Evolutionary conservation across 2,113 vertebrate species (phyloP).

Genomic region (Thalassarche chlororhynchos): DNA sequence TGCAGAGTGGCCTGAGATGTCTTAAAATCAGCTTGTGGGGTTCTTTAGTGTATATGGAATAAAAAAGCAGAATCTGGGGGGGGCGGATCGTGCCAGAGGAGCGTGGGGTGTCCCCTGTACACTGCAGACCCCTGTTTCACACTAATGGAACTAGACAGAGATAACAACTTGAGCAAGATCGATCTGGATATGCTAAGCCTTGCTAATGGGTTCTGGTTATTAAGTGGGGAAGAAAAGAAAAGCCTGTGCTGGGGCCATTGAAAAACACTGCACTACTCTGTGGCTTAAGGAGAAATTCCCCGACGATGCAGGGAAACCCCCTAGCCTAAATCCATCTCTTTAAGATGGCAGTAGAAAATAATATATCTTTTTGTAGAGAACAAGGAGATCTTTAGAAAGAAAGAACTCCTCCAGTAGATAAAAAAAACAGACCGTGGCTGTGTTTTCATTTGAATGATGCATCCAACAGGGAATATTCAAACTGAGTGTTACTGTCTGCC

Average conservation of each 20-base stretch:
- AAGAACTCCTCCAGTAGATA: neutral
- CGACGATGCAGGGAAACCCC: neutral
- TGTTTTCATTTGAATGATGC: neutral
- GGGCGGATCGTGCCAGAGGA: fast-evolving
- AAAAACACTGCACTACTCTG: neutral
- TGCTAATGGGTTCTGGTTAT: neutral
- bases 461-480: neutral
- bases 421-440: fast-evolving
- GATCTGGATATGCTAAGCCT: neutral
- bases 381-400: neutral
- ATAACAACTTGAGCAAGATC: neutral
- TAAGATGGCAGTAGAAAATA: neutral
- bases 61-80: neutral
- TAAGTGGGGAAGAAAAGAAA: neutral
- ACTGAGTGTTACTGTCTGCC: neutral
- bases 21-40: neutral
- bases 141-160: neutral
- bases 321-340: neutral
- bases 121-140: neutral
- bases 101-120: neutral
- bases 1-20: neutral
- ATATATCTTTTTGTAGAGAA: neutral
- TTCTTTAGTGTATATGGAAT: neutral
- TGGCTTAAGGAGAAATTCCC: neutral
- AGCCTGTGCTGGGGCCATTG: neutral